These are phyloP conservation scores for Agelastica alni DNA, from an alignment of 2,888 invertebrate genomes.

Conservation along the genomic window DNA sequence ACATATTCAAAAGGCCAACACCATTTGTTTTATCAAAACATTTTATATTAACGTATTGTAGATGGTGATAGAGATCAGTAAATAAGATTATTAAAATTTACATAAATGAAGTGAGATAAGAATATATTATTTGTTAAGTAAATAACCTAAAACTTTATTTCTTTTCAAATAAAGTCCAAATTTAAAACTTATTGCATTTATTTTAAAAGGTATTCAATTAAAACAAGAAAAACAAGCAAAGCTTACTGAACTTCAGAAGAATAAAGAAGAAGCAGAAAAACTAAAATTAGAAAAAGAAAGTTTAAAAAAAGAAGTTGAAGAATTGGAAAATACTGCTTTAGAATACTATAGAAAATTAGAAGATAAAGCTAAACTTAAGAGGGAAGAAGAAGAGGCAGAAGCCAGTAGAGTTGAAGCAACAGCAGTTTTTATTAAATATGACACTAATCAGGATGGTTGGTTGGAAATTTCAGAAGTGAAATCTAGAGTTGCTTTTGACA, in stretches of 20 bases:
- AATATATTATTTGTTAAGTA: too few relatives aligned
- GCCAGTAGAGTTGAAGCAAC: slow-evolving; percentile 67
- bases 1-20: too few relatives aligned
- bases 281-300: slow-evolving; percentile 77
- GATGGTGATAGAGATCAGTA: too few relatives aligned
- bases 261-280: slow-evolving; percentile 77
- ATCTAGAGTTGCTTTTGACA: slow-evolving; percentile 79
- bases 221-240: slow-evolving; percentile 74
- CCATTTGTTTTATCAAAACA: too few relatives aligned
- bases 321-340: slow-evolving; percentile 73
- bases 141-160: too few relatives aligned
- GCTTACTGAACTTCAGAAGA: slow-evolving; percentile 70
- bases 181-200: too few relatives aligned
- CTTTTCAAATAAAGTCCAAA: too few relatives aligned
- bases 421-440: slow-evolving; percentile 76
- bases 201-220: slow-evolving; percentile 66
- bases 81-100: too few relatives aligned
- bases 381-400: slow-evolving; percentile 63
- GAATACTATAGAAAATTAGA: slow-evolving; percentile 72
- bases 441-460: slow-evolving; percentile 79
- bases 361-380: slow-evolving; percentile 65
- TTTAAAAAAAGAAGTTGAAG: slow-evolving; percentile 73
- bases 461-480: slow-evolving; percentile 72
- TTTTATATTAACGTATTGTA: too few relatives aligned
- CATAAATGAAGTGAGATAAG: too few relatives aligned